phyloP scores from a whole-genome alignment of 64 coral and sea anemone species.

The Montipora efflorescens region DNA sequence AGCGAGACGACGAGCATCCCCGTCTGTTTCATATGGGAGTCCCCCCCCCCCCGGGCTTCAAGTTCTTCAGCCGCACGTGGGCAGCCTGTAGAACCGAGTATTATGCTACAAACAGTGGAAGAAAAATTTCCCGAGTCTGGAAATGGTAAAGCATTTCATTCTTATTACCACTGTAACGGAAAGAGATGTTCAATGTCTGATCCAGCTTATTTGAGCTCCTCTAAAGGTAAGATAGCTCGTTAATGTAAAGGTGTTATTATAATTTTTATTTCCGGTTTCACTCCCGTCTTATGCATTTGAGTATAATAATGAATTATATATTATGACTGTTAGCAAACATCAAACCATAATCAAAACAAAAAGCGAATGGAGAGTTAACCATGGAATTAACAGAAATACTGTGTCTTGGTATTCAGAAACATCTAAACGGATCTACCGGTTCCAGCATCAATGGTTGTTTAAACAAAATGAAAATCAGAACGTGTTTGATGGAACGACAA shows the following conservation, averaged over 20 bases:
- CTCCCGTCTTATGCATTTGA: too few species aligned
- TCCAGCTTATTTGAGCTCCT: constrained; percentile 41
- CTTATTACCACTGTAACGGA: constrained; percentile 42
- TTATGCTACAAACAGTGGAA: background rate
- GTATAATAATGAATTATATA: too few species aligned
- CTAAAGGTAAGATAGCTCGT: background rate
- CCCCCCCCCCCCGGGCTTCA: too few species aligned
- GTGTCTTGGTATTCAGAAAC: constrained; percentile 42
- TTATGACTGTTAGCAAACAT: background rate
- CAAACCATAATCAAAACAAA: too few species aligned
- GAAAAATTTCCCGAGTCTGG: background rate
- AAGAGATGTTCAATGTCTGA: constrained; percentile 18
- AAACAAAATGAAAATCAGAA: too few species aligned
- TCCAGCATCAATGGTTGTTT: constrained; percentile 9
- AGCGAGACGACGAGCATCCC: too few species aligned
- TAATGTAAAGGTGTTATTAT: background rate
- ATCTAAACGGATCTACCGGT: constrained; percentile 42
- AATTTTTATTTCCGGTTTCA: too few species aligned
- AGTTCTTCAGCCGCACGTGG: too few species aligned
- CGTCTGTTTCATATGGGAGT: too few species aligned
- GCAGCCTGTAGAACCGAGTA: too few species aligned
- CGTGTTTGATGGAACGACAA: too few species aligned
- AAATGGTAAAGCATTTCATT: background rate
- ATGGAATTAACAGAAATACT: too few species aligned
- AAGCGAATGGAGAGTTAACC: background rate